Percentiles rank a stretch among this genome's conserved stretches.
These are phyloP conservation scores for Drosophila histrio DNA, from an alignment of 2,888 invertebrate genomes.

Conservation along the genomic window DNA sequence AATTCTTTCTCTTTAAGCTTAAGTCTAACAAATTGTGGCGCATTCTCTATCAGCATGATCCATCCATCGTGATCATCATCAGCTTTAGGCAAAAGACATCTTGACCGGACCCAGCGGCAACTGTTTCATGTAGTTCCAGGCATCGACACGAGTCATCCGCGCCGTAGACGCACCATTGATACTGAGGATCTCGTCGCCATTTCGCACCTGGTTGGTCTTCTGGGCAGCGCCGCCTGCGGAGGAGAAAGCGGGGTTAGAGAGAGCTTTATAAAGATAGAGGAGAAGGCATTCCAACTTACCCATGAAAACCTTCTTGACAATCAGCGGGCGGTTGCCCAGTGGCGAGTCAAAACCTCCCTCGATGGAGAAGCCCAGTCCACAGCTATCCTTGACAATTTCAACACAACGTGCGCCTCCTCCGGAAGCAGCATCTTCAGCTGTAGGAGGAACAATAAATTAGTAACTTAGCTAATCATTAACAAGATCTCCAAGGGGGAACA, in stretches of 20 bases:
- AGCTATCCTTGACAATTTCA: conserved; percentile 88
- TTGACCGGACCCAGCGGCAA: conserved; percentile 92
- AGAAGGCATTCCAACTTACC: conserved; percentile 86
- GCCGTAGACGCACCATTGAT: conserved; percentile 93
- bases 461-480: not conserved
- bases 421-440: conserved; percentile 72
- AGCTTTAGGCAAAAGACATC: conserved; percentile 79
- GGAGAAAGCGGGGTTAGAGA: not conserved
- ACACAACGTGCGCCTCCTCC: conserved; percentile 72
- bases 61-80: conserved; percentile 1
- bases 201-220: conserved; percentile 91
- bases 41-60: conserved; percentile 39
- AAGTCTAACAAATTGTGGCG: conserved; percentile 73
- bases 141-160: conserved; percentile 95
- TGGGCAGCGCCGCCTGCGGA: conserved; percentile 93
- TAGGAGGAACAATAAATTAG: not conserved
- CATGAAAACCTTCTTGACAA: conserved; percentile 96
- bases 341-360: conserved; percentile 97
- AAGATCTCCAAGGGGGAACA: not conserved
- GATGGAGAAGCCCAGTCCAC: conserved; percentile 96
- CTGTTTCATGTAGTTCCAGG: conserved; percentile 96
- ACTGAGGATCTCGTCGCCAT: conserved; percentile 93
- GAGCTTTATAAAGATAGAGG: no score
- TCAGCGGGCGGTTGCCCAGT: conserved; percentile 93
- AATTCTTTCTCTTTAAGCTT: conserved; percentile 10